A percentile compares a stretch with the other conserved stretches of the same genome.
phyloP scores from a whole-genome alignment of 2,113 vertebrate species.

The Siniperca chuatsi region DNA sequence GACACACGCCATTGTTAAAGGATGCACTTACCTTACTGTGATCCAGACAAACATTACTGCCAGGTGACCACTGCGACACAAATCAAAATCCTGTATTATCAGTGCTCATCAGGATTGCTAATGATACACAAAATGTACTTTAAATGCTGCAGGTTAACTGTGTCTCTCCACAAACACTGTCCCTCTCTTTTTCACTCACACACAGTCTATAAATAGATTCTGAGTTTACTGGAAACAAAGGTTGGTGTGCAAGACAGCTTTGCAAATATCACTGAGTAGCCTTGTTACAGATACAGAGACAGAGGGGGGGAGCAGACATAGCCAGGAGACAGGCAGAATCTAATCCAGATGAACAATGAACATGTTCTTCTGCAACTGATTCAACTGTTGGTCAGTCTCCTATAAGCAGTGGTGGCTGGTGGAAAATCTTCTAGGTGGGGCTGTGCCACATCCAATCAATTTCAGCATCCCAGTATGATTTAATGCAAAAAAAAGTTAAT shows the following conservation, averaged over 20 bases:
- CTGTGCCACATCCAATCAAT: no score
- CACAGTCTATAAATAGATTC: constrained; percentile 75
- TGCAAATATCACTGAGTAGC: constrained; percentile 59
- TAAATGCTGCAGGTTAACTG: constrained; percentile 10
- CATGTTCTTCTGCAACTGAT: neutral
- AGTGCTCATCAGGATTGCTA: constrained; percentile 17
- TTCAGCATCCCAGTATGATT: no score
- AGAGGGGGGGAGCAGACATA: constrained; percentile 18
- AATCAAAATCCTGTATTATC: neutral
- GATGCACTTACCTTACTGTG: constrained; percentile 35
- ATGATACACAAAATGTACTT: neutral
- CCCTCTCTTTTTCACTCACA: constrained; percentile 30
- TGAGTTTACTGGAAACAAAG: constrained; percentile 79
- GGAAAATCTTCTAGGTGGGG: no score
- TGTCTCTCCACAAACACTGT: constrained; percentile 18
- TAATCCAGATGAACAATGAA: constrained; percentile 2
- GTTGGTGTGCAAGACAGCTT: constrained; percentile 52
- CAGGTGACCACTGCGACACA: constrained; percentile 2
- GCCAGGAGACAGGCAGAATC: neutral
- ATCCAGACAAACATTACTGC: constrained; percentile 18
- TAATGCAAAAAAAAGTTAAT: no score
- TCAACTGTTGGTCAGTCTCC: neutral
- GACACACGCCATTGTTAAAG: neutral
- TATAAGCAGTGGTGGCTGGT: no score
- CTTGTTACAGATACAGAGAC: constrained; percentile 19